Evolutionary conservation across 1,140 invertebrate species (phyloP).

Genomic region (Brachionus asplanchnoidis): DNA sequence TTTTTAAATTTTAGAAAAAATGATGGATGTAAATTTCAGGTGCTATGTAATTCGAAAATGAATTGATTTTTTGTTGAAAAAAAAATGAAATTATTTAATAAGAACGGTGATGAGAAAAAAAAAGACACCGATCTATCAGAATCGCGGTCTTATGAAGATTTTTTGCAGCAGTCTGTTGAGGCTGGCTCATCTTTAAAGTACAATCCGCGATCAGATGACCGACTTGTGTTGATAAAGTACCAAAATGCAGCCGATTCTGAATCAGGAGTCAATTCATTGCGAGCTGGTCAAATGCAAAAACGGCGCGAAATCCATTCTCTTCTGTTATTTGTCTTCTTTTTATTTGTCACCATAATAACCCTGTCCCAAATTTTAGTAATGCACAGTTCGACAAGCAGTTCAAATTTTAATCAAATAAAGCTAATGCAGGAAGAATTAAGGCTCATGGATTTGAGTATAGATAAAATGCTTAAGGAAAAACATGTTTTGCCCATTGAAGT

Average conservation of each 20-base stretch:
- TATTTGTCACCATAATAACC: constrained; percentile 36
- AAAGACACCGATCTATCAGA: background rate
- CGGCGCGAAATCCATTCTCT: constrained; percentile 27
- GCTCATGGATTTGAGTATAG: constrained; percentile 36
- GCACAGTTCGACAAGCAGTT: constrained; percentile 20
- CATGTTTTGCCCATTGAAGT: background rate
- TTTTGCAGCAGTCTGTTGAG: constrained; percentile 7
- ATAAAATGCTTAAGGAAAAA: constrained; percentile 34
- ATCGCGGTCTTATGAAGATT: background rate
- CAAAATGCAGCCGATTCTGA: background rate
- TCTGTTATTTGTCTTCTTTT: constrained; percentile 30
- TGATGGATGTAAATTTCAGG: background rate
- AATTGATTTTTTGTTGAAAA: background rate
- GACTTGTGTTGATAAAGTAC: constrained; percentile 2
- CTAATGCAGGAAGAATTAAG: constrained; percentile 39
- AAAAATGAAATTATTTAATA: background rate
- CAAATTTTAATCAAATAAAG: constrained; percentile 37
- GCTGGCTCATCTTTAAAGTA: background rate
- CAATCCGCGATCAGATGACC: background rate
- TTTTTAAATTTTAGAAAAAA: background rate
- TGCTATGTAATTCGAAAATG: background rate
- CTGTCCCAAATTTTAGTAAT: constrained; percentile 39
- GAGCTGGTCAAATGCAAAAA: constrained; percentile 11
- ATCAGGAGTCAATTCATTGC: background rate
- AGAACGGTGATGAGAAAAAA: background rate